phyloP scores from a whole-genome alignment of 2,797 vertebrate genomes.

The Pangasius larnaudii region DNA sequence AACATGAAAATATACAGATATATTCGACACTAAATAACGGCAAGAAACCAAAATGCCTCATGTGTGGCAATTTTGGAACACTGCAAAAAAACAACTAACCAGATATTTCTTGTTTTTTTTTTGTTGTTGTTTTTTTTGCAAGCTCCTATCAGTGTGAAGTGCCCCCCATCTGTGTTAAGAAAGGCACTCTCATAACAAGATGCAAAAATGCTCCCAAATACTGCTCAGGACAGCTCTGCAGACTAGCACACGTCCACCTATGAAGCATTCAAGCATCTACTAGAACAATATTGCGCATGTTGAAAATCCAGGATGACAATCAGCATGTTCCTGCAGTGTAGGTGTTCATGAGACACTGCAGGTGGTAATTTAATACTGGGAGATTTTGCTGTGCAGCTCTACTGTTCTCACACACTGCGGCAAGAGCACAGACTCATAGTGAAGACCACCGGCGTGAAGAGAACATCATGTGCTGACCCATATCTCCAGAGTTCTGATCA shows the following conservation, averaged over 20 bases:
- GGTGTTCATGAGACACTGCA: constrained; percentile 8
- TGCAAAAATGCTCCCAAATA: background rate
- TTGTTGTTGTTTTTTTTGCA: background rate
- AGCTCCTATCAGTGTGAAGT: background rate
- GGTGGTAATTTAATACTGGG: constrained; percentile 13
- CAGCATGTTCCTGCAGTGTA: background rate
- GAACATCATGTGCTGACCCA: constrained; percentile 48
- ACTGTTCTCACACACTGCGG: constrained; percentile 68
- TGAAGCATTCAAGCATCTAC: background rate
- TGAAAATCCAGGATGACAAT: background rate
- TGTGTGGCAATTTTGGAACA: background rate
- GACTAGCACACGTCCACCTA: background rate
- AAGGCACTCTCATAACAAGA: background rate
- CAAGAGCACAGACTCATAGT: constrained; percentile 60
- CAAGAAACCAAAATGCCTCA: background rate
- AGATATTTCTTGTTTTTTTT: background rate
- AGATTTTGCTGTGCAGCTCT: constrained; percentile 10
- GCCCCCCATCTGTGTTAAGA: too few relatives aligned
- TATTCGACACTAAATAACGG: background rate
- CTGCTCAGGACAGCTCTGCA: too few relatives aligned
- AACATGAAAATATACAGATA: background rate
- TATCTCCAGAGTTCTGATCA: constrained; percentile 43
- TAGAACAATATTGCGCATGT: background rate
- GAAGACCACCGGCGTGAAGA: constrained; percentile 35
- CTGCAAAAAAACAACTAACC: background rate